Evolutionary conservation across 2,797 vertebrate species (phyloP).

Genomic region (Etheostoma perlongum): DNA sequence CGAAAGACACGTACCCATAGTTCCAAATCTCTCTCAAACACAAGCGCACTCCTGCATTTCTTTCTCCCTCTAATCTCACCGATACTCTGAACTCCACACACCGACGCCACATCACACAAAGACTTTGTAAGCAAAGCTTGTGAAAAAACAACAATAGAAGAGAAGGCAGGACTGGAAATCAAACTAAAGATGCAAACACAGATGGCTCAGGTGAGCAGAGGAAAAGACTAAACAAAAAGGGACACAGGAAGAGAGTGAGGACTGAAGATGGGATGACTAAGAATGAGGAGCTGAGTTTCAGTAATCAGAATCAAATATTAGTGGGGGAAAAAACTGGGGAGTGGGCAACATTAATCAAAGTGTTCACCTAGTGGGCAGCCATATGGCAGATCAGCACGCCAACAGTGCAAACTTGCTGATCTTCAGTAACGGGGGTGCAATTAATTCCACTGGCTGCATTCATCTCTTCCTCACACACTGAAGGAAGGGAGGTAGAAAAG

Average conservation of each 20-base stretch:
- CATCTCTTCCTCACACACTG: constrained; percentile 92
- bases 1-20: constrained; percentile 66
- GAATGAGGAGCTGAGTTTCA: constrained; percentile 78
- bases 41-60: constrained; percentile 57
- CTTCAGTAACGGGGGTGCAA: constrained; percentile 99
- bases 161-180: constrained; percentile 8
- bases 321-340: constrained; percentile 80
- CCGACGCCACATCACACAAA: constrained; percentile 29
- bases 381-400: constrained; percentile 99
- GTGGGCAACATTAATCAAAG: constrained; percentile 99
- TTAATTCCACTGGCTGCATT: constrained; percentile 99
- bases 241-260: constrained; percentile 12
- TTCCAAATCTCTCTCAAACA: constrained; percentile 62
- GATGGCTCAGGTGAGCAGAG: constrained; percentile 42
- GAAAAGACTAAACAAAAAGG: constrained; percentile 47
- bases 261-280: constrained; percentile 48
- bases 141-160: constrained; percentile 41
- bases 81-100: constrained; percentile 51
- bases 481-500: constrained; percentile 76
- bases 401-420: constrained; percentile 99
- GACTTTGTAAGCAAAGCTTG: constrained; percentile 59
- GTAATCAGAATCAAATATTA: constrained; percentile 97
- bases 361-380: constrained; percentile 99
- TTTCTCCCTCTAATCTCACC: constrained; percentile 64
- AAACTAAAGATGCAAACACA: constrained; percentile 49